Base-by-base conservation (phyloP, 2,888 invertebrate species). In the Leptopterna dolabrata region DNA sequence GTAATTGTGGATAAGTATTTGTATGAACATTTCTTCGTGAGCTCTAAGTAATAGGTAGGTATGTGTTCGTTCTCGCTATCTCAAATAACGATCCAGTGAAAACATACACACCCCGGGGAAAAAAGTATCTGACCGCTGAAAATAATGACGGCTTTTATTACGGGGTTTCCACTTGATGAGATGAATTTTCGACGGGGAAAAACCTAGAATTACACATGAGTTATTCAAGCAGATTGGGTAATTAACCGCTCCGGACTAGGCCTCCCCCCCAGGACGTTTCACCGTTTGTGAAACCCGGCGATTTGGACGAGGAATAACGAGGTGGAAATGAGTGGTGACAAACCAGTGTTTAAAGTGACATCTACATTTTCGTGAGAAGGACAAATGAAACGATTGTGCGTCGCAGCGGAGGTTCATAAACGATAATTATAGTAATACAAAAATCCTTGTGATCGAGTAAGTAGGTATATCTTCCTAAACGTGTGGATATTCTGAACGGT, bases 271-370 rank as follows among this genome's bases (percentile, higher is more conserved):
- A 36, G 63, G 47, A 47, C 63, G 63, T 63, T 63, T 24, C 63
- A 19, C 51, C 14, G 51, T 51, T 63, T 24, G 63, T 0, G 63
- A 24, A 63, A 63, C 63, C 16, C n/a, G 24, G 27, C 63, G 24
- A 63, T 63, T 63, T 27, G 24, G 63, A 1, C 24, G 51, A n/a
- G 16, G n/a, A 76, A 78, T 78, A 78, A 78, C 78, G 45, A 19
- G 73, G 36, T 36, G 41, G 78, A 43, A 78, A 78, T 41, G 36
- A 45, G 45, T 24, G 78, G 78, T 24, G 73, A 78, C 78, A 78
- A 81, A 81, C 81, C 47, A 24, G 81, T 81, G 55, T 27, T 81
- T 81, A 81, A 81, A 81, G 55, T 81, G 81, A 81, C 81, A 81
- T 81, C 55, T 81, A 81, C 55, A 81, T 81, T 81, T 81, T 36